Evolutionary conservation across 2,113 vertebrate species (phyloP).

Genomic region (Pseudolaguvia tuberculata): DNA sequence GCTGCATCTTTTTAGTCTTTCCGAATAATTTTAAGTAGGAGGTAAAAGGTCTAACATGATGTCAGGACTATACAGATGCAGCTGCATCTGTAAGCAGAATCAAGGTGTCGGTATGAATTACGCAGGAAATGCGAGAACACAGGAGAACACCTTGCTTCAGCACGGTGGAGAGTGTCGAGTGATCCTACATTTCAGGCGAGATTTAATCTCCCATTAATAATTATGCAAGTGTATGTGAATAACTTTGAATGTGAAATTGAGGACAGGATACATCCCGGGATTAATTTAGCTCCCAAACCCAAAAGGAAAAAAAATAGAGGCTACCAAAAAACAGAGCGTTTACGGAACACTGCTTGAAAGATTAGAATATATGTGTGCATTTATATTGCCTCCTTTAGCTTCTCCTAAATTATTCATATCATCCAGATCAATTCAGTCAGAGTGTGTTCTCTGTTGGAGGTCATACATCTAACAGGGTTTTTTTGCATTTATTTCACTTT

Average conservation of each 20-base stretch:
- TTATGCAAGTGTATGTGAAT: constrained; percentile 66
- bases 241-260: constrained; percentile 61
- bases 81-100: constrained; percentile 26
- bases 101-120: constrained; percentile 50
- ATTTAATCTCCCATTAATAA: constrained; percentile 69
- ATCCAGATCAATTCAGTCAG: constrained; percentile 65
- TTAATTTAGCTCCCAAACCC: constrained; percentile 58
- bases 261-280: constrained; percentile 59
- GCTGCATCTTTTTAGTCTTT: not conserved
- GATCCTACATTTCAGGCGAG: constrained; percentile 36
- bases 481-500: constrained; percentile 63
- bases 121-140: constrained; percentile 48
- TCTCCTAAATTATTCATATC: constrained; percentile 75
- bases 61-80: constrained; percentile 39
- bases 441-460: constrained; percentile 55
- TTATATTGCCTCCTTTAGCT: constrained; percentile 77
- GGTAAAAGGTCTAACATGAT: constrained; percentile 40
- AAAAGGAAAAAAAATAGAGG: constrained; percentile 45
- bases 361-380: constrained; percentile 77
- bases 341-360: constrained; percentile 55
- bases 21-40: constrained; percentile 35
- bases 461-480: constrained; percentile 56
- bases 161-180: constrained; percentile 36
- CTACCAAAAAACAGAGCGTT: constrained; percentile 56
- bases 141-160: constrained; percentile 12